Evolutionary conservation across 2,113 vertebrate genomes (phyloP), one percentile per base, ranked within the genome.

Genomic region (Oenanthe oenanthe): DNA sequence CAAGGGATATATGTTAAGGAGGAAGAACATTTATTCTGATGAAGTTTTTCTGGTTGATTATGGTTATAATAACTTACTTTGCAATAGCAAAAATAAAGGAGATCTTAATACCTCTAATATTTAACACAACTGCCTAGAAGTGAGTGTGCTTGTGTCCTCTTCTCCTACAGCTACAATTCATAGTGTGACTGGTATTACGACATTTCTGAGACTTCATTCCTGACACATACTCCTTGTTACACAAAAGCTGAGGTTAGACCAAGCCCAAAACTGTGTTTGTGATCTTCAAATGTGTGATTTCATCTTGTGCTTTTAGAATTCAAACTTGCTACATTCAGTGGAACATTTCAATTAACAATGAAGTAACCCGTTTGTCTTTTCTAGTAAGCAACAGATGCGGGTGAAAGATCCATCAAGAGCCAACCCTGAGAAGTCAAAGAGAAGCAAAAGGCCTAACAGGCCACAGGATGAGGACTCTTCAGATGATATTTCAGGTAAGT

Each of bases 401-500:
- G 98, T 99, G 88, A 99, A 99, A 96, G 99, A 99, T 96, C 99
- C 99, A 70, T 98, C 98, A 80, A 98, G 97, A 96, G 97, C 98
- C 98, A 97, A 98, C 96, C 93, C 98, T 29, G 98, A 99, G 84
- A 99, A 99, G 98, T 98, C 98, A 12, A 99, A 99, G 98, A 98
- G 98, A 97, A 98, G 97, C 88, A 99, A 98, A 97, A 99, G 98
- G 94, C 98, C 98, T 31, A 98, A 98, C 73, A 97, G 98, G 91
- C 98, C 97, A 43, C 98, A 98, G 70, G 99, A 99, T 98, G 99
- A 99, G 93, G 99, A 99, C 88, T 99, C 99, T 34, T 99, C 99
- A 54, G 99, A 99, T 95, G 99, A 99, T 97, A 98, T 99, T 98
- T 97, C 98, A 93, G 99, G 99, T 99, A 98, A 98, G 89, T 88